Base-by-base conservation (phyloP, 2,888 invertebrate genomes). In the Bibio marci region DNA sequence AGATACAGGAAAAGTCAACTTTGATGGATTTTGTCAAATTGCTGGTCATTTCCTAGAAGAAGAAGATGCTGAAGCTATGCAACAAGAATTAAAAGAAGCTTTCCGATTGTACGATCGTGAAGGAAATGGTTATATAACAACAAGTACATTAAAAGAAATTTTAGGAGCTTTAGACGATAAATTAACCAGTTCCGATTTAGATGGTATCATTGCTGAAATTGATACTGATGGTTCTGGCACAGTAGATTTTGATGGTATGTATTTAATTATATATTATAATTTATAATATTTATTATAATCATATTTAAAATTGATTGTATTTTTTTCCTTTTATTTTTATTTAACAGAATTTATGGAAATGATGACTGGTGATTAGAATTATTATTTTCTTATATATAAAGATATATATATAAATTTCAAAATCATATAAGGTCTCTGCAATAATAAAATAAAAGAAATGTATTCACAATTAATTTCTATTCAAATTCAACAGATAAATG, bases 151-250 rank as follows among this genome's bases (percentile, higher is more conserved):
- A 37, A 82, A 92, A 57, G 94, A 94, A 69, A 95, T 95, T 64
- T 70, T 95, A 47, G 81, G 79, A 39, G 91, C 88, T 18, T 69
- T 86, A 31, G 95, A 94, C 52, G 95, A 95, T 62, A 92, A 94
- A 59, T 71, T 95, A 28, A 87, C 81, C 47, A 83, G 78, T 54
- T 75, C 88, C 37, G 92, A 94, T 59, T 72, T 95, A 49, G 94
- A 95, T 58, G 92, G 91, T 49, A 95, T 95, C 69, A 95, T 95
- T 59, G 81, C 85, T 52, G 94, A 95, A 69, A 94, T 95, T 53
- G 95, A 95, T 65, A 91, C 92, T 44, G 95, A 95, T 63, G 94
- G 94, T 40, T 92, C 92, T 47, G 95, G 95, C 56, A 97, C 95
- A 47, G 95, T 97, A 48, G 97, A 97, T 65, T 97, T 97, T 62